Evolutionary conservation across 1,140 invertebrate species (phyloP).

Genomic region (Holcopasites calliopsidis): DNA sequence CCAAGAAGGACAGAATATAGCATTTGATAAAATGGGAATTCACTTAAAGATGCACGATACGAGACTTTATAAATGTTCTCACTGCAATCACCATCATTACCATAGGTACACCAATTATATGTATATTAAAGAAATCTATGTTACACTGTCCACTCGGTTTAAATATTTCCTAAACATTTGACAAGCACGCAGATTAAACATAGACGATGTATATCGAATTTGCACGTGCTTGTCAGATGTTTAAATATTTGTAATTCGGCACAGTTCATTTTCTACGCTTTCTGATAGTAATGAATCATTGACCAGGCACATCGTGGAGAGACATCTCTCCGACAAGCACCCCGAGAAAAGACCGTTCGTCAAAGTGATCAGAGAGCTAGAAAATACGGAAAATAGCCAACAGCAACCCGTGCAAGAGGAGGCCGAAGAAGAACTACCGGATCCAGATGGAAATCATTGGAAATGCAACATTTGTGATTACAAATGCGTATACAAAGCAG

Average conservation of each 20-base stretch:
- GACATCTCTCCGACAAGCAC: slow-evolving; percentile 84
- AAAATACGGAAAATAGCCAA: slow-evolving; percentile 71
- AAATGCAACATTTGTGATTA: slow-evolving; percentile 85
- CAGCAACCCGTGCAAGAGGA: slow-evolving; percentile 58
- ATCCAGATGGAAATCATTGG: slow-evolving; percentile 82
- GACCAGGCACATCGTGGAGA: slow-evolving; percentile 82
- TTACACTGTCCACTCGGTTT: too few species aligned
- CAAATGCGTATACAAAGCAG: slow-evolving; percentile 81
- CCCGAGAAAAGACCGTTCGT: slow-evolving; percentile 79
- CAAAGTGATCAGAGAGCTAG: slow-evolving; percentile 81
- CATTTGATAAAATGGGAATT: slow-evolving; percentile 82
- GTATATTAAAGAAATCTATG: too few species aligned
- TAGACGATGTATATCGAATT: not conserved
- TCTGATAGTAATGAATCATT: slow-evolving; percentile 54
- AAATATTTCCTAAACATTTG: slow-evolving; percentile 44
- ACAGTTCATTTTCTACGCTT: slow-evolving; percentile 49
- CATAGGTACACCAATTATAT: slow-evolving; percentile 69
- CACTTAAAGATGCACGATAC: slow-evolving; percentile 89
- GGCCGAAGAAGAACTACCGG: slow-evolving; percentile 60
- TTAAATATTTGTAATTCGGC: slow-evolving; percentile 1
- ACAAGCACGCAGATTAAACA: slow-evolving; percentile 19
- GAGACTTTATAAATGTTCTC: slow-evolving; percentile 85
- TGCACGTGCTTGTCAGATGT: slow-evolving; percentile 46
- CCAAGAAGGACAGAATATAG: slow-evolving; percentile 74
- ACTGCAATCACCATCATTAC: slow-evolving; percentile 84